These are phyloP conservation scores for Nothocercus nigrocapillus DNA, from an alignment of 2,113 vertebrate species.

Conservation along the genomic window DNA sequence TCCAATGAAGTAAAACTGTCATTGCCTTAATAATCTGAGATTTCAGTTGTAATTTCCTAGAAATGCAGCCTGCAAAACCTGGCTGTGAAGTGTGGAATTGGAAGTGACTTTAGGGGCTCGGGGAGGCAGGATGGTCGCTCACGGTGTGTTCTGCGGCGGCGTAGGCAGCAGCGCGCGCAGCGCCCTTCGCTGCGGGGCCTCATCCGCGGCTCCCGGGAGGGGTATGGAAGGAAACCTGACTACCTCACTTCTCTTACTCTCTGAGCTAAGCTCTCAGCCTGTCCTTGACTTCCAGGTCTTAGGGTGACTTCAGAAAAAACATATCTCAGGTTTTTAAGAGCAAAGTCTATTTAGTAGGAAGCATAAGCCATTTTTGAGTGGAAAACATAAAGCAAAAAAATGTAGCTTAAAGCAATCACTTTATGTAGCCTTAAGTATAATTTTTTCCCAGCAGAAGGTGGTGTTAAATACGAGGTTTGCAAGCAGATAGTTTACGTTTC, in stretches of 20 bases:
- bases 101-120: not conserved
- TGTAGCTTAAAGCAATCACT: slow-evolving; percentile 2
- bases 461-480: not conserved
- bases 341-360: slow-evolving; percentile 51
- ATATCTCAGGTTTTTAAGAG: slow-evolving; percentile 66
- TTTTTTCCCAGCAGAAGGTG: not conserved
- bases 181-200: too few species aligned
- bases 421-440: not conserved
- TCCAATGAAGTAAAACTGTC: slow-evolving; percentile 41
- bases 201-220: not conserved
- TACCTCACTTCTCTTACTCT: slow-evolving; percentile 66
- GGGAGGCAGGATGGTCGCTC: too few species aligned
- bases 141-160: too few species aligned
- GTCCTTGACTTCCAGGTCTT: slow-evolving; percentile 10
- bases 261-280: slow-evolving; percentile 28
- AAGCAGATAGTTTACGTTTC: not conserved
- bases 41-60: slow-evolving; percentile 1
- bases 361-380: slow-evolving; percentile 60
- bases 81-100: slow-evolving; percentile 12
- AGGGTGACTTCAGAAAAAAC: slow-evolving; percentile 21
- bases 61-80: not conserved
- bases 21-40: slow-evolving; percentile 59
- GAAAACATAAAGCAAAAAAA: not conserved
- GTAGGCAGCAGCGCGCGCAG: too few species aligned
- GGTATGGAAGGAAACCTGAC: slow-evolving; percentile 21